Conservation (phyloP, 2,888 invertebrate genomes). For the Xestia rhomboidea region DNA sequence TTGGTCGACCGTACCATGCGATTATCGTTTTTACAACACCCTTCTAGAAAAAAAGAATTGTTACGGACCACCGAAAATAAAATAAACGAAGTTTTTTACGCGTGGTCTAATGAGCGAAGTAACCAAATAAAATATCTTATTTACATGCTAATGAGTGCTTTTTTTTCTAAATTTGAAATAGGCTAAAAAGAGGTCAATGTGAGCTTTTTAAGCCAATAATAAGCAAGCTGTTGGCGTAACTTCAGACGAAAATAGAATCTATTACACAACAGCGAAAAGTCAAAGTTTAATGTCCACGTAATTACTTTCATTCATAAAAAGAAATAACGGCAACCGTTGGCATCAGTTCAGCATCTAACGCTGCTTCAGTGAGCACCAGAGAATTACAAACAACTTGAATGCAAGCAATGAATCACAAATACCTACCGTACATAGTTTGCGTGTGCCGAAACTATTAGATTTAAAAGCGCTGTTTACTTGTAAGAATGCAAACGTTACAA, state of each 20-base stretch:
- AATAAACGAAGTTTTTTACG: not conserved
- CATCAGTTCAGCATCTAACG: not conserved
- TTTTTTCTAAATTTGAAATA: not conserved
- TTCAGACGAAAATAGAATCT: slow-evolving; percentile 33
- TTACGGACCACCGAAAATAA: not conserved
- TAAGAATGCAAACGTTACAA: slow-evolving; percentile 41
- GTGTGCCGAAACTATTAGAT: slow-evolving; percentile 16
- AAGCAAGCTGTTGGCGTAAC: slow-evolving; percentile 25
- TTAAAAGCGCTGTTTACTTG: slow-evolving; percentile 18
- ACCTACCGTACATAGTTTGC: not conserved
- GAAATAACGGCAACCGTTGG: not conserved
- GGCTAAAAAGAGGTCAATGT: slow-evolving; percentile 41
- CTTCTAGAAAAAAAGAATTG: not conserved
- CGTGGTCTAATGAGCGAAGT: not conserved
- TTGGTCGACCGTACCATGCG: no score
- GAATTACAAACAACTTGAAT: not conserved
- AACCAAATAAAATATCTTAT: slow-evolving; percentile 10
- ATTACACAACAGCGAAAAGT: slow-evolving; percentile 37
- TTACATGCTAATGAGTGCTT: slow-evolving; percentile 4
- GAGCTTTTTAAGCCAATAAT: slow-evolving; percentile 12
- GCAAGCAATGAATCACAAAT: slow-evolving; percentile 19
- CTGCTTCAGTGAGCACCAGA: slow-evolving; percentile 1
- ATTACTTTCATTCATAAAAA: slow-evolving; percentile 49
- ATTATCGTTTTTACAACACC: no score
- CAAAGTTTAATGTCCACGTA: slow-evolving; percentile 47